Conservation (phyloP, 2,888 invertebrate species). For the Melanophora roralis region DNA sequence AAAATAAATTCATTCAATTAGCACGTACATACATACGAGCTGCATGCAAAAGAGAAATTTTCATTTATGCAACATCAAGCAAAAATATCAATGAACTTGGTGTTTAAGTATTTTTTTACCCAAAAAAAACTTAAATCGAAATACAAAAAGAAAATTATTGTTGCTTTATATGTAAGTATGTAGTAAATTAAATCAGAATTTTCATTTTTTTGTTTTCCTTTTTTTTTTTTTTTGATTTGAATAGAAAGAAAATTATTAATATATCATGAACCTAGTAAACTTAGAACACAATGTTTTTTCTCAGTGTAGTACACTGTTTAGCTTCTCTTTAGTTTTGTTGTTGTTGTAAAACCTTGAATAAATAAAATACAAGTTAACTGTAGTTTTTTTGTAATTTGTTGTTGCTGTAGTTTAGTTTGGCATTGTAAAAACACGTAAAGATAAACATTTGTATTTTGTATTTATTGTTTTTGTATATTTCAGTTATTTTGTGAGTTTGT, state of each 20-base stretch:
- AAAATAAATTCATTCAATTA: background rate
- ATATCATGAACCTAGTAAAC: background rate
- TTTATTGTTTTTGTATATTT: constrained; percentile 3
- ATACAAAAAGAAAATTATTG: background rate
- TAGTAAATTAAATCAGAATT: constrained; percentile 18
- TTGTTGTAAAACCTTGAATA: constrained; percentile 62
- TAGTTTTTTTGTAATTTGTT: constrained; percentile 54
- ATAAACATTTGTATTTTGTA: constrained; percentile 59
- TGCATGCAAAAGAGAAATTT: no score
- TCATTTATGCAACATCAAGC: background rate
- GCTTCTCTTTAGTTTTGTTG: constrained; percentile 43
- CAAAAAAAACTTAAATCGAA: background rate
- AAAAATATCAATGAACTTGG: constrained; percentile 20
- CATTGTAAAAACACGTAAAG: constrained; percentile 66
- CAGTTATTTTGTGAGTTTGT: background rate
- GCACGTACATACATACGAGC: background rate
- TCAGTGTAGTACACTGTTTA: constrained; percentile 42
- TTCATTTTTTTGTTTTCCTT: no score
- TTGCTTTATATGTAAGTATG: background rate
- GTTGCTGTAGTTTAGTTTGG: constrained; percentile 55
- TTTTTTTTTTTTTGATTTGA: constrained; percentile 1
- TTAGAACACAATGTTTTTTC: constrained; percentile 28
- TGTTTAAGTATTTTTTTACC: background rate
- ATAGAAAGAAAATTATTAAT: constrained; percentile 5
- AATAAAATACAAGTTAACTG: constrained; percentile 66